A percentile compares a stretch with the other conserved stretches of the same genome.
Conservation (phyloP, 37 sponge, comb jelly and placozoan genomes). For the Corticium candelabrum region DNA sequence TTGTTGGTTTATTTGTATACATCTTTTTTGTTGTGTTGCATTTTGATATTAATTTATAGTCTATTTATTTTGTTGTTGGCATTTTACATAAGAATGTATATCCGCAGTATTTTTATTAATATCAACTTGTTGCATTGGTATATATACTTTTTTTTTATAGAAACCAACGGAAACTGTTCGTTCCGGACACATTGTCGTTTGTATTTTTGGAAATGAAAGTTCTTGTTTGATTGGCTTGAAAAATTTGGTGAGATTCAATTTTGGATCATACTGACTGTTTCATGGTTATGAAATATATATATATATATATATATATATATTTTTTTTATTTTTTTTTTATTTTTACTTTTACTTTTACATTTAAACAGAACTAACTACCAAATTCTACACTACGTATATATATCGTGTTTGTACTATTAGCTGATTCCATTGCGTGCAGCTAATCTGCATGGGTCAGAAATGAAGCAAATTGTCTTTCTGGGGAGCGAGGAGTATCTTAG, state of each 20-base stretch:
- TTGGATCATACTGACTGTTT: too few relatives aligned
- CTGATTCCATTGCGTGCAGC: neutral
- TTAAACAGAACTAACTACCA: too few relatives aligned
- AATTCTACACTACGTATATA: neutral
- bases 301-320: too few relatives aligned
- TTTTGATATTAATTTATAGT: too few relatives aligned
- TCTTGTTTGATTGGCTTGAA: neutral
- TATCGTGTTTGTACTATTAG: neutral
- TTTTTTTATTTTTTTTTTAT: too few relatives aligned
- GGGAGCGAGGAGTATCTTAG: neutral
- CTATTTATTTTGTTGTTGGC: too few relatives aligned
- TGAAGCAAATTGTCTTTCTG: neutral
- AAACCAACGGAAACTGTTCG: neutral
- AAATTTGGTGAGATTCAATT: neutral
- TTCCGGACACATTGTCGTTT: neutral
- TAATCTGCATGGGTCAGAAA: neutral
- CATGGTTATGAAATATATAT: too few relatives aligned
- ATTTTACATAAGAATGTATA: too few relatives aligned
- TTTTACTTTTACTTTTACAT: too few relatives aligned
- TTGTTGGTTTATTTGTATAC: too few relatives aligned
- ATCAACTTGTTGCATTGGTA: neutral
- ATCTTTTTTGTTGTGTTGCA: too few relatives aligned
- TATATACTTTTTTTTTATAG: neutral
- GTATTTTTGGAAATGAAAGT: neutral
- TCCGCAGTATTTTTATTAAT: too few relatives aligned